Conservation (phyloP, 2,797 vertebrate genomes). For the Pseudomugil gertrudae region DNA sequence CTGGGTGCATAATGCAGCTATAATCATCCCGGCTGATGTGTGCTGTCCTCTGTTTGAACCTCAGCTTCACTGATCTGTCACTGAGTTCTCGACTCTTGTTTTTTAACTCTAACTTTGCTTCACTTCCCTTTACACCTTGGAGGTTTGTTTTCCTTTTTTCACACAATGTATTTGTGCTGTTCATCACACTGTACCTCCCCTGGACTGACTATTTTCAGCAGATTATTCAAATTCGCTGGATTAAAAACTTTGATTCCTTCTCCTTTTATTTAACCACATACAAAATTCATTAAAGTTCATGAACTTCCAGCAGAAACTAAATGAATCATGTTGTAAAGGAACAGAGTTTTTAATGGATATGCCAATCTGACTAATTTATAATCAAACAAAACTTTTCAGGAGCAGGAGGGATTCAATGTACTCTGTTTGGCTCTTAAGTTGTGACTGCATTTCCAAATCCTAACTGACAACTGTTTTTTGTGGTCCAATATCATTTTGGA, state of each 20-base stretch:
- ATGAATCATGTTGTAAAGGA: slow-evolving; percentile 37
- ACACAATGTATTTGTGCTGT: not conserved
- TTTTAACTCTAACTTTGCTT: slow-evolving; percentile 7
- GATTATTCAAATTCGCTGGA: not conserved
- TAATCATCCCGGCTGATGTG: slow-evolving; percentile 3
- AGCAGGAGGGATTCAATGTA: slow-evolving; percentile 14
- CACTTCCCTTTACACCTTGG: slow-evolving; percentile 1
- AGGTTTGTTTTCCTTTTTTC: not conserved
- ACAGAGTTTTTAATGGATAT: slow-evolving; percentile 47
- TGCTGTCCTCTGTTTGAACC: not conserved
- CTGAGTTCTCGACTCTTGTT: not conserved
- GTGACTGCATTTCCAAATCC: slow-evolving; percentile 22
- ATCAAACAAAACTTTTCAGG: slow-evolving; percentile 49
- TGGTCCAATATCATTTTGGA: slow-evolving; percentile 1
- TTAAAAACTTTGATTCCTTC: slow-evolving; percentile 3
- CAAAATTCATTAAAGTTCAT: slow-evolving; percentile 31
- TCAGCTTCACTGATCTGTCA: not conserved
- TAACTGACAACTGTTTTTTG: slow-evolving; percentile 33
- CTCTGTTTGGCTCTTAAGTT: slow-evolving; percentile 22
- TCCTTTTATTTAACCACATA: slow-evolving; percentile 12
- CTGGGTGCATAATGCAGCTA: not conserved
- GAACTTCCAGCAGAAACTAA: slow-evolving; percentile 32
- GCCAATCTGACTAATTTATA: slow-evolving; percentile 45
- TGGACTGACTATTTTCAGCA: slow-evolving; percentile 5
- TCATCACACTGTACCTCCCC: not conserved